Conservation (phyloP, 2,888 invertebrate genomes). For the Rutpela maculata region DNA sequence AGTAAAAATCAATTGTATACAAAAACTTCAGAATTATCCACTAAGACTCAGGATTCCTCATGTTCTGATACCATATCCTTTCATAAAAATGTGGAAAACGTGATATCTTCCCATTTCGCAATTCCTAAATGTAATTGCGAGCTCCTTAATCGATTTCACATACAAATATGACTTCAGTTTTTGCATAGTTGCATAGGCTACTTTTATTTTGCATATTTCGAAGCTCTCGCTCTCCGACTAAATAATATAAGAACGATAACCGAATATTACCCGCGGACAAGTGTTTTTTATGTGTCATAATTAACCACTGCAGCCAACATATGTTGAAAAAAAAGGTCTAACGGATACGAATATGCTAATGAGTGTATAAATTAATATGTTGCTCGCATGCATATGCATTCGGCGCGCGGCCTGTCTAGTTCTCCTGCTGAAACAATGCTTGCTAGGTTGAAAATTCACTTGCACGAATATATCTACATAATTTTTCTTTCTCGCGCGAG, state of each 20-base stretch:
- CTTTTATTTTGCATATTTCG: no score
- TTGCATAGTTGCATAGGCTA: no score
- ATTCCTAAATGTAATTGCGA: no score
- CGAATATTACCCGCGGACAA: slow-evolving; percentile 58
- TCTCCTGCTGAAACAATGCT: slow-evolving; percentile 69
- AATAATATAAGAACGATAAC: slow-evolving; percentile 45
- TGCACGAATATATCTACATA: slow-evolving; percentile 71
- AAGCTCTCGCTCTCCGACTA: no score
- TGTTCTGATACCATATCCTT: no score
- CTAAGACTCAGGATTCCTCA: no score
- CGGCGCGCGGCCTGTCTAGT: slow-evolving; percentile 63
- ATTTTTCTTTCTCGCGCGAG: slow-evolving; percentile 75
- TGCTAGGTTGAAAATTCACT: slow-evolving; percentile 60
- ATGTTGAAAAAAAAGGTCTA: slow-evolving; percentile 73
- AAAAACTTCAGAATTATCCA: no score
- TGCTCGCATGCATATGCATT: slow-evolving; percentile 75
- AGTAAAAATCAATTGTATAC: no score
- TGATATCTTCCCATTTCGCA: no score
- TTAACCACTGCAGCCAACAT: slow-evolving; percentile 72
- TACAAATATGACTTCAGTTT: no score
- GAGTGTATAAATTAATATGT: slow-evolving; percentile 75
- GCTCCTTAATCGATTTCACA: no score
- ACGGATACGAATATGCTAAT: slow-evolving; percentile 76
- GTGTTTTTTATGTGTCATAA: slow-evolving; percentile 70
- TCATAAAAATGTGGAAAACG: no score